phyloP scores from a whole-genome alignment of 2,113 vertebrate genomes.

The Erythrolamprus reginae region DNA sequence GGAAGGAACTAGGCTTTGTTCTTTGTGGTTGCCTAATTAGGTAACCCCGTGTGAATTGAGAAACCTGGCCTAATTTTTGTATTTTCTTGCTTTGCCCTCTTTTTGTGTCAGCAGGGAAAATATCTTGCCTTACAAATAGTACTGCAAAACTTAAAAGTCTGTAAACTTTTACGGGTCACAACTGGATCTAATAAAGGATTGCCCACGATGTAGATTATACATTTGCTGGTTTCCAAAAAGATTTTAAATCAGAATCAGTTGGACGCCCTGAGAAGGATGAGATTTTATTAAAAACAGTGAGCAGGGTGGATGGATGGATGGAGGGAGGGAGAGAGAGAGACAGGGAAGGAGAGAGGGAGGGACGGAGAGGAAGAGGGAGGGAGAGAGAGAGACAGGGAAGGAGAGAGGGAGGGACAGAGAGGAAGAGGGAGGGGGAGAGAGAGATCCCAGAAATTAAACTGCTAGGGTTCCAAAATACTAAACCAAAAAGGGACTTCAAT shows the following conservation, averaged over 20 bases:
- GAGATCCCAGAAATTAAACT: conserved; percentile 43
- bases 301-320: neutral
- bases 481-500: neutral
- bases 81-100: neutral
- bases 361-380: too few species aligned
- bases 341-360: neutral
- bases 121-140: neutral
- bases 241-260: conserved; percentile 3
- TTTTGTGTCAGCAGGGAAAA: neutral
- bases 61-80: neutral
- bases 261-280: neutral
- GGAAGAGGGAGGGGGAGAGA: too few species aligned
- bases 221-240: neutral
- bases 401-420: too few species aligned
- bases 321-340: conserved; percentile 29
- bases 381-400: too few species aligned
- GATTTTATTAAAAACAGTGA: neutral
- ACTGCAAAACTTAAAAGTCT: neutral
- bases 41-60: neutral
- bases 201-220: neutral
- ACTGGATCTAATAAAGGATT: neutral
- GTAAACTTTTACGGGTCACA: neutral
- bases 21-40: neutral
- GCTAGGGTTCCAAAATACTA: conserved; percentile 45
- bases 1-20: neutral